These are phyloP conservation scores for Nasua narica DNA, from an alignment of 2,797 vertebrate genomes.

Conservation along the genomic window DNA sequence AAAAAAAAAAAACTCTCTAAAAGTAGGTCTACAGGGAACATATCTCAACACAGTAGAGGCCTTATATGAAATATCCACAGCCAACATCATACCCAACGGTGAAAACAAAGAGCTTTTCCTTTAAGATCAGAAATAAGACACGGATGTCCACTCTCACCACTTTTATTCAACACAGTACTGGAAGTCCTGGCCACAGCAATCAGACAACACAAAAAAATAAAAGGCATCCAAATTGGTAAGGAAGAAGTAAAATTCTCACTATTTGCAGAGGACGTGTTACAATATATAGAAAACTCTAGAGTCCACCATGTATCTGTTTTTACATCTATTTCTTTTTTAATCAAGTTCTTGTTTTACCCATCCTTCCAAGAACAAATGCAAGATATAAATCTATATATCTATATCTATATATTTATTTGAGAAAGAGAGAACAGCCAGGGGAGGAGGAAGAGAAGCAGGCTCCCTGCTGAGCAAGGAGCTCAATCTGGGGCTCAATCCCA, in stretches of 20 bases:
- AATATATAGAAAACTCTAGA: background rate
- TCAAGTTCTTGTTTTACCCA: background rate
- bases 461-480: too few species aligned
- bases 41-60: background rate
- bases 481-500: too few species aligned
- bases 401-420: background rate
- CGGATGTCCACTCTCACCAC: background rate
- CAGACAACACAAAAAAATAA: background rate
- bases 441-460: too few species aligned
- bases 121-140: background rate
- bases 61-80: background rate
- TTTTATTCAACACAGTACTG: background rate
- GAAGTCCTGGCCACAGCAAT: background rate
- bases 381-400: background rate
- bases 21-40: background rate
- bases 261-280: background rate
- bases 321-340: background rate
- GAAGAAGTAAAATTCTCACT: background rate
- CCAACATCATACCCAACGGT: background rate
- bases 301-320: background rate
- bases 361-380: background rate
- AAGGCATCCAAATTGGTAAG: background rate
- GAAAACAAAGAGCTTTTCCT: background rate
- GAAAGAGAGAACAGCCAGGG: too few species aligned
- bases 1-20: too few species aligned